Percentiles rank a stretch among this genome's conserved stretches.
Conservation (phyloP, 23 tunicate genomes). For the Oikopleura dioica region DNA sequence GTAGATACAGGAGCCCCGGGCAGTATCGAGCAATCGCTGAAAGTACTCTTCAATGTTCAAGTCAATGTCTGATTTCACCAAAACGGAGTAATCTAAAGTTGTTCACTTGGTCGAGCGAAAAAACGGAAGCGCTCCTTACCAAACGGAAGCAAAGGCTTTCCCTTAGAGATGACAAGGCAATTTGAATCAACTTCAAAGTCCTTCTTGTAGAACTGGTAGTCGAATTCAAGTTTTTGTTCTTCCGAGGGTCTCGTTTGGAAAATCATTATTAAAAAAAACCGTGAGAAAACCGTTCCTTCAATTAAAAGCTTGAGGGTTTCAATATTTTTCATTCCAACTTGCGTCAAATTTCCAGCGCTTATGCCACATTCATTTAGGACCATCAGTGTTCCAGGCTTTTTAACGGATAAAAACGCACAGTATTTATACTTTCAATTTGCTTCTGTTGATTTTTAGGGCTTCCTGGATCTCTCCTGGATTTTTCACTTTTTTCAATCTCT, state of each 20-base stretch:
- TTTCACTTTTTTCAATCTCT: too few relatives aligned
- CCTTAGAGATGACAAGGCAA: neutral
- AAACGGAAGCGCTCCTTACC: neutral
- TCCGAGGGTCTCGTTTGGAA: too few relatives aligned
- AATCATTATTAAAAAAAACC: too few relatives aligned
- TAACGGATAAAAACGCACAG: too few relatives aligned
- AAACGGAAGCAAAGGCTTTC: slow-evolving; percentile 1
- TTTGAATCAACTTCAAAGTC: neutral
- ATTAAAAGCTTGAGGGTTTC: neutral
- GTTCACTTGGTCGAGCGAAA: neutral
- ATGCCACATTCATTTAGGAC: neutral
- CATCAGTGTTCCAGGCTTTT: neutral
- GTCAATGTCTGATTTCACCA: neutral
- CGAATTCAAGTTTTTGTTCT: neutral
- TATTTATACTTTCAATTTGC: too few relatives aligned
- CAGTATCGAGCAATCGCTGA: neutral
- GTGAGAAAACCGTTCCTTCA: too few relatives aligned
- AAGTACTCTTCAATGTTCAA: neutral
- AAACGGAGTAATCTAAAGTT: neutral
- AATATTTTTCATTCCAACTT: neutral
- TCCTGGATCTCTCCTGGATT: too few relatives aligned
- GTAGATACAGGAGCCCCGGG: too few relatives aligned
- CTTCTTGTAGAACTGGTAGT: neutral
- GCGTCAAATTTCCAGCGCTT: slow-evolving; percentile 6
- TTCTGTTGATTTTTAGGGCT: too few relatives aligned